Percentiles rank a stretch among this genome's conserved stretches.
Conservation (phyloP, 2,888 invertebrate genomes). For the Galeopsomyia nigrocyanea region DNA sequence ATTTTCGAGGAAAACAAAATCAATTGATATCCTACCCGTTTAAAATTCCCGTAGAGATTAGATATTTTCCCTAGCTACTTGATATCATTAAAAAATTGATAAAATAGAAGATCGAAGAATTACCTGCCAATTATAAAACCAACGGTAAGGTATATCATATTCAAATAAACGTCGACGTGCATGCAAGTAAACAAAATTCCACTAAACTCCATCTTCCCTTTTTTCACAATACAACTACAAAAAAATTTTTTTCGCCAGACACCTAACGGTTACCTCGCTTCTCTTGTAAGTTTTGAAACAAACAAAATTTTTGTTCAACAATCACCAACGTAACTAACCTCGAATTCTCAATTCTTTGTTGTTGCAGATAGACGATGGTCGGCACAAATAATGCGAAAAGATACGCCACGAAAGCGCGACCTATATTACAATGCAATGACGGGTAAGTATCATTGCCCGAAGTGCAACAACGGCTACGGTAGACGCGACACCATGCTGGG, state of each 20-base stretch:
- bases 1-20: no score
- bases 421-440: constrained; percentile 49
- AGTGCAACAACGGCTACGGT: constrained; percentile 66
- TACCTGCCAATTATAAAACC: constrained; percentile 22
- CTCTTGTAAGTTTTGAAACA: constrained; percentile 18
- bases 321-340: constrained; percentile 7
- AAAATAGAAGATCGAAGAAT: no score
- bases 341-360: constrained; percentile 17
- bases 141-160: no score
- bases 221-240: no score
- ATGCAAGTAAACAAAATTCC: no score
- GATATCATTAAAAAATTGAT: no score
- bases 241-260: no score
- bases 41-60: no score
- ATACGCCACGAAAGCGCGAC: constrained; percentile 18
- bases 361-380: constrained; percentile 31
- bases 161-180: no score
- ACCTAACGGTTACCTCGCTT: constrained; percentile 50
- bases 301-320: neutral
- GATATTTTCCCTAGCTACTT: no score
- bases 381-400: neutral
- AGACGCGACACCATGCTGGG: constrained; percentile 65
- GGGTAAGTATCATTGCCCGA: constrained; percentile 65
- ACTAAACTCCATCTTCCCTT: no score
- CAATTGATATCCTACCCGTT: no score